Evolutionary conservation across 1,140 invertebrate genomes (phyloP), one percentile per base, ranked within the genome.

Genomic region (Magallana gigas): DNA sequence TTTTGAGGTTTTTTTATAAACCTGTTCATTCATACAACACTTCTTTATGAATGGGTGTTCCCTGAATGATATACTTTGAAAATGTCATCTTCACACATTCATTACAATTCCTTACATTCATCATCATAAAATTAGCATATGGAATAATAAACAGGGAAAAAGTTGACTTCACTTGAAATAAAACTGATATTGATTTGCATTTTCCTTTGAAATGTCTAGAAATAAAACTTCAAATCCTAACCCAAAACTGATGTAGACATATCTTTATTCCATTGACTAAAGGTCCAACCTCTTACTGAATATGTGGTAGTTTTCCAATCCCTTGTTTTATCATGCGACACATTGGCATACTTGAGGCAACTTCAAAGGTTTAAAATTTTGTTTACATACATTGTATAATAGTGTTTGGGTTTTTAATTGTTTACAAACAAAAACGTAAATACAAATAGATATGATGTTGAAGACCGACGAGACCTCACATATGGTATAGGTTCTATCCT

Each of bases 11-110:
- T 48, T 48, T 48, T 48, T 48, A 48, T 48, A 48, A 48, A 76
- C 68, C 68, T 76, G 68, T 76, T 76, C 68, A 76, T 76, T 76
- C 68, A 76, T 76, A 36, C 68, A 76, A 23, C 36, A 76, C 68
- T 76, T 76, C 36, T 18, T 29, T 76, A 76, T 76, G 68, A 76
- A 76, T 76, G 68, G 68, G 68, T 76, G 68, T 76, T 76, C 68
- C 68, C 23, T 18, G 29, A 76, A 62, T 62, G n/a, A 29, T 76
- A 76, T 12, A 76, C 23, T 76, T 36, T 76, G 68, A 62, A 62
- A 62, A 62, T 62, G 29, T 76, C 68, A 76, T 8, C 23, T 5
- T 76, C 23, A 76, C 68, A 12, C 68, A 76, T 76, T 76, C 68
- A 76, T 76, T 29, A 76, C 23, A 76, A 76, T 9, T 1, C 29